These are phyloP conservation scores for Cephus rjabovi DNA, from an alignment of 2,888 invertebrate species.

Conservation along the genomic window DNA sequence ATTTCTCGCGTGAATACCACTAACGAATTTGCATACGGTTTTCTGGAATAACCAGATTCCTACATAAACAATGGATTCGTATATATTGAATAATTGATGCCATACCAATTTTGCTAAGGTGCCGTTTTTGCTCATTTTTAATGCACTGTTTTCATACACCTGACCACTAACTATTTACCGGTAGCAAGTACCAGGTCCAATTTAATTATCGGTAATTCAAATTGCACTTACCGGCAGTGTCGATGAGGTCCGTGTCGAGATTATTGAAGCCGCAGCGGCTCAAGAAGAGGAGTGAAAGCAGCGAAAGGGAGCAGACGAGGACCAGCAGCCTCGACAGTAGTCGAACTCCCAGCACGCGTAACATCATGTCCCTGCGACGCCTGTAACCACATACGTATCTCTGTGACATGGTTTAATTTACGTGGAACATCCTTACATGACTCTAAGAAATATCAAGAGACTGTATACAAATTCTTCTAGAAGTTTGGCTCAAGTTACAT, in stretches of 20 bases:
- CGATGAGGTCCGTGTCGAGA: constrained; percentile 57
- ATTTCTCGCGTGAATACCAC: not conserved
- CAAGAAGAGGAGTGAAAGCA: constrained; percentile 70
- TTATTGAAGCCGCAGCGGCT: constrained; percentile 69
- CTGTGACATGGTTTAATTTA: constrained; percentile 40
- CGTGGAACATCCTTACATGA: constrained; percentile 1
- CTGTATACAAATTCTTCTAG: not conserved
- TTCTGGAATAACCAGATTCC: not conserved
- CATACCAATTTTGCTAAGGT: not conserved
- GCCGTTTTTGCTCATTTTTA: not conserved
- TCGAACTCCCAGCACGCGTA: constrained; percentile 70
- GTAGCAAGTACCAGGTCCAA: not conserved
- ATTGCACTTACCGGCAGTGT: constrained; percentile 50
- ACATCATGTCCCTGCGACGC: constrained; percentile 65
- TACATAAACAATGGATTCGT: not conserved
- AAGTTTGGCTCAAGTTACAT: not conserved
- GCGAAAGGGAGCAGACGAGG: constrained; percentile 70
- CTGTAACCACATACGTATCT: constrained; percentile 45
- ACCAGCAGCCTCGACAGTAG: constrained; percentile 71
- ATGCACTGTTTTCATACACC: not conserved
- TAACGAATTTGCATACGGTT: not conserved
- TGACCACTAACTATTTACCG: not conserved
- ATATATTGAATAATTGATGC: not conserved
- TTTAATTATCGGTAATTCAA: not conserved
- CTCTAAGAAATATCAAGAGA: not conserved